Evolutionary conservation across 2,888 invertebrate species (phyloP), one percentile per base, ranked within the genome.

Genomic region (Torymus aiolomorphi): DNA sequence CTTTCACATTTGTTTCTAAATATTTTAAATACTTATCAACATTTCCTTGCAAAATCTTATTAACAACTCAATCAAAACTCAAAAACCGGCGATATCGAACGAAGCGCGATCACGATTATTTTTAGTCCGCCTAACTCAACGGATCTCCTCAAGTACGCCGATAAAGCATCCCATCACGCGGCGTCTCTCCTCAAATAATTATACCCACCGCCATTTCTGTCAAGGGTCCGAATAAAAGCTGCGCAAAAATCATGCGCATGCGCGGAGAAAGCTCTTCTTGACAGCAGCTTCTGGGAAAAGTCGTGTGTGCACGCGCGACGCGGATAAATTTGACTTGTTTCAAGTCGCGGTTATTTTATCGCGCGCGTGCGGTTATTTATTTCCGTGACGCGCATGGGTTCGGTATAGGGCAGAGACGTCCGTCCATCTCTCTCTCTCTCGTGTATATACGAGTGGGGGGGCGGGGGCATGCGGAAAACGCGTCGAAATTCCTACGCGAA

Each of bases 291-390:
- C 79, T 70, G 63, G 59, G 81, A 81, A 81, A 73, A 70, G 67
- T 73, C 61, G 4, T 31, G 31, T 31, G 5, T 31, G 31, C 5
- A 5, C 31, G 31, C 31, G 49, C 51, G 54, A 57, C 59, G 62
- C 67, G 78, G 75, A 78, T 81, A 81, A 79, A 81, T 79, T 81
- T 79, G 78, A 81, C 76, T 79, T 65, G 81, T 63, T 73, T 72
- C 61, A 67, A 31, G 67, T 76, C 76, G 72, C 57, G 57, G n/a
- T n/a, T n/a, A n/a, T n/a, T 59, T 12, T 20, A 11, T 10, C 14
- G 14, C 20, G 24, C 18, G 57, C 18, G 51, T 62, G 49, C 65
- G 78, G 65, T 79, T 81, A 81, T 81, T 81, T 79, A 81, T 81
- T 81, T 76, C 79, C 76, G 76, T 78, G 78, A 76, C 67, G 78